A percentile compares a stretch with the other conserved stretches of the same genome.
These are phyloP conservation scores for Actinemys pallida DNA, from an alignment of 2,113 vertebrate genomes.

Conservation along the genomic window DNA sequence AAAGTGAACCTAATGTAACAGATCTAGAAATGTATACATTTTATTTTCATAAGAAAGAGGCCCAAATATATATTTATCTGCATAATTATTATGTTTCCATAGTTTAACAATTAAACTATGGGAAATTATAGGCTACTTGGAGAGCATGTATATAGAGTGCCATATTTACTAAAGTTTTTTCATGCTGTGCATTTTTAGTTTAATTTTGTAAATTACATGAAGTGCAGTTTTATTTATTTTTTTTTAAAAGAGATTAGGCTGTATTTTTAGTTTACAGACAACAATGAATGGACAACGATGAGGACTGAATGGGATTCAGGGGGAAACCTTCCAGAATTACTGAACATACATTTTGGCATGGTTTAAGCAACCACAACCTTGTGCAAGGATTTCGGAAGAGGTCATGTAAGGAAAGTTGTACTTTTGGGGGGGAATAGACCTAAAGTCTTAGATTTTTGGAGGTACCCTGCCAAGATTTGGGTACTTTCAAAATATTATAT, in stretches of 20 bases:
- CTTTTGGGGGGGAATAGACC: neutral
- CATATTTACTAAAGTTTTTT: neutral
- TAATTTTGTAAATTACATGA: neutral
- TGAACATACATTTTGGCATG: neutral
- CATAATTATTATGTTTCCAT: neutral
- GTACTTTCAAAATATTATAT: neutral
- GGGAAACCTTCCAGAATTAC: neutral
- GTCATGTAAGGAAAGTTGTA: neutral
- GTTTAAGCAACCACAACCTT: neutral
- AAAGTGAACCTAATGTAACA: neutral
- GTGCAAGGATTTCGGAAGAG: neutral
- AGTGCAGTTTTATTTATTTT: neutral
- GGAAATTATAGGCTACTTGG: neutral
- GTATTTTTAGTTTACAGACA: neutral
- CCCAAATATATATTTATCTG: neutral
- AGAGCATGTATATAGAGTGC: neutral
- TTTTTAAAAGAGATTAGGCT: neutral
- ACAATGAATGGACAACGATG: neutral
- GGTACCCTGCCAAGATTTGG: neutral
- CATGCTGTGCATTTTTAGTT: neutral
- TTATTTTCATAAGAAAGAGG: neutral
- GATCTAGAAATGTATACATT: neutral
- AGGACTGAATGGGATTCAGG: neutral
- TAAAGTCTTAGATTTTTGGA: neutral
- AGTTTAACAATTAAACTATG: neutral